These are phyloP conservation scores for Scaptomyza parva DNA, from an alignment of 2,888 invertebrate genomes.

Conservation along the genomic window DNA sequence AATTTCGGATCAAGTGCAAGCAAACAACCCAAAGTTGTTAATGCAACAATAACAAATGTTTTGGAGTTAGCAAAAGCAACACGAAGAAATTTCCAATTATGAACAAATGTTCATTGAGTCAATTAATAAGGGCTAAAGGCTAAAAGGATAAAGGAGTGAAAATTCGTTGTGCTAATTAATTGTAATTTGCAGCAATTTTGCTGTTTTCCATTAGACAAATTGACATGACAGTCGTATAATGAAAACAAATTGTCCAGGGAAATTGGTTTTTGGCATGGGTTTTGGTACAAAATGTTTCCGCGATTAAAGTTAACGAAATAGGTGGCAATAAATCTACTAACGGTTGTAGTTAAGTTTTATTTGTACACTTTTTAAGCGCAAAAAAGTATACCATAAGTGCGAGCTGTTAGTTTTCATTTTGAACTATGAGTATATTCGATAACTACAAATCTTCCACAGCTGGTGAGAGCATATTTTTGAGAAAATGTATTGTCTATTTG, in stretches of 20 bases:
- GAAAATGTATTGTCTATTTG: slow-evolving; percentile 9
- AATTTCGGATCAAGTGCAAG: slow-evolving; percentile 13
- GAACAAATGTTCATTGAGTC: background rate
- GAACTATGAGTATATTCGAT: slow-evolving; percentile 9
- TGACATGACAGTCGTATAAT: slow-evolving; percentile 37
- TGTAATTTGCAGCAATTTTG: slow-evolving; percentile 45
- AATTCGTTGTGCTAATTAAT: slow-evolving; percentile 50
- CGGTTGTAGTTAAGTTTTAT: background rate
- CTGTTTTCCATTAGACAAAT: slow-evolving; percentile 45
- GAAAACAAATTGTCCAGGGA: slow-evolving; percentile 36
- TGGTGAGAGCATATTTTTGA: slow-evolving; percentile 14
- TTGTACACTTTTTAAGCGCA: too few relatives aligned
- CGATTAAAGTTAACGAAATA: slow-evolving; percentile 4
- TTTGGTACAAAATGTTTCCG: too few relatives aligned
- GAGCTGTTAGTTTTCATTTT: background rate
- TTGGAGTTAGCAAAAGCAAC: slow-evolving; percentile 16
- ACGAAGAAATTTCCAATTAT: slow-evolving; percentile 1
- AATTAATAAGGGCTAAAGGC: background rate
- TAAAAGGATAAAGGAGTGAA: slow-evolving; percentile 30
- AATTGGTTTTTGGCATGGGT: background rate
- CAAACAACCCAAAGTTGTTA: slow-evolving; percentile 20
- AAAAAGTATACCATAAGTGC: slow-evolving; percentile 3
- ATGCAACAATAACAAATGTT: slow-evolving; percentile 22
- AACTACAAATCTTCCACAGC: slow-evolving; percentile 11
- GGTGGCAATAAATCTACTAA: slow-evolving; percentile 20